Evolutionary conservation across 1,140 invertebrate genomes (phyloP).

Genomic region (Proctacanthus coquilletti): DNA sequence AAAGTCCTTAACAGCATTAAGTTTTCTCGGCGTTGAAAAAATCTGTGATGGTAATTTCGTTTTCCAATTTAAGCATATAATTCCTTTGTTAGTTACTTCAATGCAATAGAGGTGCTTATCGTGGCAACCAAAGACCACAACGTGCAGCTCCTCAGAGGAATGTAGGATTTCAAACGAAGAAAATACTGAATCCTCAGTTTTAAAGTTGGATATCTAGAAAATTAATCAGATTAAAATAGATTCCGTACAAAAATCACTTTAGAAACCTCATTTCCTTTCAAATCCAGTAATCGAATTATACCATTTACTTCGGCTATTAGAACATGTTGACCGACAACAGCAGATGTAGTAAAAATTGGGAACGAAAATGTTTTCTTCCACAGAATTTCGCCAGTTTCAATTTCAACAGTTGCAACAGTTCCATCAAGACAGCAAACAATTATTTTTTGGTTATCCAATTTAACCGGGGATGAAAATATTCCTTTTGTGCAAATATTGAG

Average conservation of each 20-base stretch:
- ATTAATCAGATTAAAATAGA: not conserved
- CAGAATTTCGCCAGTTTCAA: conserved; percentile 12
- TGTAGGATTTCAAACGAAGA: not conserved
- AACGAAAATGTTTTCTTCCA: conserved; percentile 17
- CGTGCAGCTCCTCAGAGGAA: not conserved
- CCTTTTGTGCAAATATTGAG: conserved; percentile 16
- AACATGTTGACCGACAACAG: conserved; percentile 9
- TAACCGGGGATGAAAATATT: conserved; percentile 16
- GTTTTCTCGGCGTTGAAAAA: conserved; percentile 3
- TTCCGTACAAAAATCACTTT: conserved; percentile 1
- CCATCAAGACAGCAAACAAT: conserved; percentile 22
- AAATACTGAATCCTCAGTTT: conserved; percentile 1
- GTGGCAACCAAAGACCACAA: conserved; percentile 26
- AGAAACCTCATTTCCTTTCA: too few species aligned
- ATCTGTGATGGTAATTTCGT: not conserved
- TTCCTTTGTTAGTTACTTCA: conserved; percentile 4
- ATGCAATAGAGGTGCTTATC: conserved; percentile 21
- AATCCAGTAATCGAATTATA: too few species aligned
- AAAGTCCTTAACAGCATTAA: not conserved
- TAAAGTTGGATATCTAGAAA: not conserved
- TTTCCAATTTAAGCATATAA: conserved; percentile 1
- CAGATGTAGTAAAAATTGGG: conserved; percentile 20
- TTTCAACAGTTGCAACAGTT: conserved; percentile 12
- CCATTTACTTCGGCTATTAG: conserved; percentile 20
- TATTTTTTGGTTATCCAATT: conserved; percentile 9